phyloP scores from a whole-genome alignment of 2,888 invertebrate genomes.

The Tenthredo notha region DNA sequence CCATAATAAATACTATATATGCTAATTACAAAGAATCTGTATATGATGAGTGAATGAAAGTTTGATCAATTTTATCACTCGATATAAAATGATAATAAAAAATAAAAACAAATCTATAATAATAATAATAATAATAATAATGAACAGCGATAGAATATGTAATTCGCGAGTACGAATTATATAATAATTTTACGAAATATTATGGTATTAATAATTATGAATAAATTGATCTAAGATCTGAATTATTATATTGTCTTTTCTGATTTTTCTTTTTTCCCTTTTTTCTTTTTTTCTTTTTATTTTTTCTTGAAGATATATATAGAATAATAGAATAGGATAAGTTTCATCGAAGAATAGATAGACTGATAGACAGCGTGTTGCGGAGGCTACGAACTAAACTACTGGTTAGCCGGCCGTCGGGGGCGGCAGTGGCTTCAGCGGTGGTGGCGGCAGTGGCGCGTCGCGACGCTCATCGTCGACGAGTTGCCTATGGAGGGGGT shows the following conservation, averaged over 20 bases:
- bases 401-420: slow-evolving; percentile 63
- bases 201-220: background rate
- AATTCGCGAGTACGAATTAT: background rate
- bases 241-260: background rate
- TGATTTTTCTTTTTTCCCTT: background rate
- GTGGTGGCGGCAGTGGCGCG: slow-evolving; percentile 60
- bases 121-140: background rate
- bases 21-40: background rate
- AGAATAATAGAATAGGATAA: background rate
- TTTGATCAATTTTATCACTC: background rate
- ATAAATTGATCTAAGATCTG: background rate
- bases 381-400: slow-evolving; percentile 72
- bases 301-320: background rate
- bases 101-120: background rate
- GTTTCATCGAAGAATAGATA: slow-evolving; percentile 48
- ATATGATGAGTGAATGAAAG: background rate
- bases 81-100: background rate
- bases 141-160: background rate
- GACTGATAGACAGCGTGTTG: slow-evolving; percentile 62
- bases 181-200: background rate
- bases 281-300: background rate
- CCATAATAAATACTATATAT: background rate
- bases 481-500: background rate
- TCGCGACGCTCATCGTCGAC: slow-evolving; percentile 52
- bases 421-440: slow-evolving; percentile 63